Percentiles rank a stretch among this genome's conserved stretches.
These are phyloP conservation scores for Eupristina koningsbergeri DNA, from an alignment of 1,140 invertebrate genomes.

Conservation along the genomic window DNA sequence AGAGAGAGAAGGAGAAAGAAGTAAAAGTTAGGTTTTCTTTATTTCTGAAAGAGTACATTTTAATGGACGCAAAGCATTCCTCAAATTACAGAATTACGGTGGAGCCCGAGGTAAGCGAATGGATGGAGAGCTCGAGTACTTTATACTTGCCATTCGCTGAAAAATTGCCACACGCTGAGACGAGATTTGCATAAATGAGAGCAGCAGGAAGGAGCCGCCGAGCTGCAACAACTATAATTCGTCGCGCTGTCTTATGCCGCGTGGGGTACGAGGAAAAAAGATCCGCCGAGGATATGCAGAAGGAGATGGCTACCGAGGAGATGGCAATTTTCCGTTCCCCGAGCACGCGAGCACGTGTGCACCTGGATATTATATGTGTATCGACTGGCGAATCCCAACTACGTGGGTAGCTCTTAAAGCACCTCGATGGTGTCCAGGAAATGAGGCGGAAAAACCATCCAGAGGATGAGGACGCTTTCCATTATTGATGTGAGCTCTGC, in stretches of 20 bases:
- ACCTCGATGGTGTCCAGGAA: not conserved
- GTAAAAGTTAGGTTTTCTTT: not conserved
- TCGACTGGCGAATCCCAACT: not conserved
- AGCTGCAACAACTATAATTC: slow-evolving; percentile 3
- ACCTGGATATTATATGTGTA: not conserved
- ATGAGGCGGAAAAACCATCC: not conserved
- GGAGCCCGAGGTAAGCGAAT: not conserved
- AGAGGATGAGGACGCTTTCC: not conserved
- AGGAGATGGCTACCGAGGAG: not conserved
- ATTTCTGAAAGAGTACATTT: not conserved
- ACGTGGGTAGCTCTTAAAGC: slow-evolving; percentile 36
- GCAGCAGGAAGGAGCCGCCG: not conserved
- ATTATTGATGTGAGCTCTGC: not conserved
- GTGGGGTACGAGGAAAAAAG: not conserved
- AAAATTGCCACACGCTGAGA: not conserved
- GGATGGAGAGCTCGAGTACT: not conserved
- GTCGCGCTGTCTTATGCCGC: not conserved
- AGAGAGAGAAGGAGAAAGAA: not conserved
- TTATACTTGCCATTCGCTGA: slow-evolving; percentile 5
- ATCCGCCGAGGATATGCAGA: not conserved
- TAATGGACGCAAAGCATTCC: not conserved
- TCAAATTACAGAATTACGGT: not conserved
- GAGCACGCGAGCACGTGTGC: not conserved
- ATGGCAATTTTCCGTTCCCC: slow-evolving; percentile 6
- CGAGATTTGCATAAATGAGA: slow-evolving; percentile 32